phyloP scores from a whole-genome alignment of 1,140 invertebrate genomes.

The Hylaeus volcanicus region DNA sequence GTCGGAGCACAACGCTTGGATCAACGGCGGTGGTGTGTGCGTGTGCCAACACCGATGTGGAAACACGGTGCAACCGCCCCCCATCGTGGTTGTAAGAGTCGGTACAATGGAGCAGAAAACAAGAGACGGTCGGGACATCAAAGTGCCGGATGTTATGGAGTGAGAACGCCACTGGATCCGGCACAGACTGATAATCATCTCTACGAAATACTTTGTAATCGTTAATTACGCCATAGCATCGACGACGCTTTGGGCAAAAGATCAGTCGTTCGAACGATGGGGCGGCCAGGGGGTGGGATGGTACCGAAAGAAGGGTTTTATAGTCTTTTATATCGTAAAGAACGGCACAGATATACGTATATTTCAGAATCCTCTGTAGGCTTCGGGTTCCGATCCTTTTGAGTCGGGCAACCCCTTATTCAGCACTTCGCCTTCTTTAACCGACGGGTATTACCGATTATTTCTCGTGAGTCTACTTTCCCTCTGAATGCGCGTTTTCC shows the following conservation, averaged over 20 bases:
- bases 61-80: neutral
- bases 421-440: constrained; percentile 59
- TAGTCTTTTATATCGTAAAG: constrained; percentile 54
- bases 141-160: constrained; percentile 78
- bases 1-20: neutral
- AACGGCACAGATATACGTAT: constrained; percentile 46
- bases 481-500: constrained; percentile 34
- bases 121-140: constrained; percentile 73
- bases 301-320: constrained; percentile 47
- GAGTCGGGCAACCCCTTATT: constrained; percentile 56
- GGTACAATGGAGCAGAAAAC: constrained; percentile 74
- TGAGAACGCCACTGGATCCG: constrained; percentile 74
- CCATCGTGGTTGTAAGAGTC: constrained; percentile 55
- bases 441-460: constrained; percentile 57
- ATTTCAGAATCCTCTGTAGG: constrained; percentile 41
- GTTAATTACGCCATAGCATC: constrained; percentile 76
- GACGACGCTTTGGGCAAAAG: constrained; percentile 55
- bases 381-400: constrained; percentile 56
- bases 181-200: constrained; percentile 80
- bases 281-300: neutral
- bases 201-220: constrained; percentile 80
- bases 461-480: constrained; percentile 50
- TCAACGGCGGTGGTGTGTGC: neutral
- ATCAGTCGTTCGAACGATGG: constrained; percentile 35
- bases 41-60: neutral